Conservation (phyloP, 2,797 vertebrate genomes). For the Peromyscus eremicus region DNA sequence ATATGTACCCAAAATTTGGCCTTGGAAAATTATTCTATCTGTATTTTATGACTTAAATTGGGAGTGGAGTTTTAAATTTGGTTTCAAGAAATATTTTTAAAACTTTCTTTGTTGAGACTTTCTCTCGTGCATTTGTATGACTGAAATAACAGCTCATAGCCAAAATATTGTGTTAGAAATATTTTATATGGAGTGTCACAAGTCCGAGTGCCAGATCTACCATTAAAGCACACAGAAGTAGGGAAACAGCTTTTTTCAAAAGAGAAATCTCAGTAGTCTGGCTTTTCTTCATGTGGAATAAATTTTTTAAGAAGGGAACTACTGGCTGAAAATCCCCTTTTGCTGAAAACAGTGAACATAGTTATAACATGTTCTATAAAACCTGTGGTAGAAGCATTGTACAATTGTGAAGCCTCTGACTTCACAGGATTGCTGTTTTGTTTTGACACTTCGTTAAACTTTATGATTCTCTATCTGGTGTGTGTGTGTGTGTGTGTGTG, state of each 20-base stretch:
- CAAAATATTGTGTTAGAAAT: slow-evolving; percentile 52
- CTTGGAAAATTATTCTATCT: slow-evolving; percentile 50
- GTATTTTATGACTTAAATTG: slow-evolving; percentile 32
- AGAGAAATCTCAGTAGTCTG: not conserved
- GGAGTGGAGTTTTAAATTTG: slow-evolving; percentile 58
- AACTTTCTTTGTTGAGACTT: slow-evolving; percentile 28
- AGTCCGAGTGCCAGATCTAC: not conserved
- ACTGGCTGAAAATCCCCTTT: slow-evolving; percentile 49
- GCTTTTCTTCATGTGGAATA: not conserved
- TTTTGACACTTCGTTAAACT: slow-evolving; percentile 9
- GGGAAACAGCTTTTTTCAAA: slow-evolving; percentile 21
- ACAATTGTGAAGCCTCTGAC: not conserved
- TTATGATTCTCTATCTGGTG: not conserved
- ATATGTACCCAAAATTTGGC: not conserved
- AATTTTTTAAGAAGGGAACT: slow-evolving; percentile 18
- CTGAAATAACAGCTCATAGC: slow-evolving; percentile 44
- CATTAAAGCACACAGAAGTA: not conserved
- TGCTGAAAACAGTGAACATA: slow-evolving; percentile 36
- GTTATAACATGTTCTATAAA: slow-evolving; percentile 40
- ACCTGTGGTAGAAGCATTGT: not conserved
- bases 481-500: not conserved
- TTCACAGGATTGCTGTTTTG: slow-evolving; percentile 6
- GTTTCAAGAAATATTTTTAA: slow-evolving; percentile 50
- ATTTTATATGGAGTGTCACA: slow-evolving; percentile 10
- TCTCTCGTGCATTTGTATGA: slow-evolving; percentile 40